Base-by-base conservation (phyloP, 2,888 invertebrate genomes). In the Napeogenes sylphis region DNA sequence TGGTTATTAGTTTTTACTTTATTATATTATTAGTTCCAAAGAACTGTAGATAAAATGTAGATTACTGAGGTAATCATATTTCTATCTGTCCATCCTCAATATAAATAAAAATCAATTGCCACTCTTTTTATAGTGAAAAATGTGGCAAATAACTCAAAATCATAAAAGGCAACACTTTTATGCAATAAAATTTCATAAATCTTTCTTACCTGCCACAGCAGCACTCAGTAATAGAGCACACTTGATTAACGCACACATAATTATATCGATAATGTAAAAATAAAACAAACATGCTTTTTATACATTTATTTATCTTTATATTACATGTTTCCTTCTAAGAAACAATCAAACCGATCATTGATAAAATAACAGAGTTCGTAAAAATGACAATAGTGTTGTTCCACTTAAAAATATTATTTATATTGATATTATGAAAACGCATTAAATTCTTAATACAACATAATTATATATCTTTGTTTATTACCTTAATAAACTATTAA, bases 131-230 rank as follows among this genome's bases (percentile, higher is more conserved):
- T 35, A 0, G 3, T 35, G 35, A 35, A 35, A 35, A 35, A 21
- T 21, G 21, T 21, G 21, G 21, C 21, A 21, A 21, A 21, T 21
- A 21, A 21, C 21, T 21, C 21, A 21, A 21, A 21, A 21, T 1
- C 21, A 21, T 21, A 35, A 35, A 5, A 6, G 6, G 35, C 4
- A 35, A 35, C 0, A 35, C 35, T 35, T 35, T 35, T 35, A 35
- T 35, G 35, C 6, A 4, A 35, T 5, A 35, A 21, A 21, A 21
- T 21, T 21, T 21, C 21, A 21, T 21, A 45, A 45, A n/a, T 35
- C 45, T 13, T 35, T 32, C 64, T 61, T 80, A 89, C 89, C 89
- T 83, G 87, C 78, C 55, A 76, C 67, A 60, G 80, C 85, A 79
- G 75, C 82, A 68, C 78, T 75, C 66, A 85, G 58, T 46, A 87